A percentile compares a stretch with the other conserved stretches of the same genome.
Evolutionary conservation across 2,113 vertebrate genomes (phyloP).

Genomic region (Aptenodytes forsteri): DNA sequence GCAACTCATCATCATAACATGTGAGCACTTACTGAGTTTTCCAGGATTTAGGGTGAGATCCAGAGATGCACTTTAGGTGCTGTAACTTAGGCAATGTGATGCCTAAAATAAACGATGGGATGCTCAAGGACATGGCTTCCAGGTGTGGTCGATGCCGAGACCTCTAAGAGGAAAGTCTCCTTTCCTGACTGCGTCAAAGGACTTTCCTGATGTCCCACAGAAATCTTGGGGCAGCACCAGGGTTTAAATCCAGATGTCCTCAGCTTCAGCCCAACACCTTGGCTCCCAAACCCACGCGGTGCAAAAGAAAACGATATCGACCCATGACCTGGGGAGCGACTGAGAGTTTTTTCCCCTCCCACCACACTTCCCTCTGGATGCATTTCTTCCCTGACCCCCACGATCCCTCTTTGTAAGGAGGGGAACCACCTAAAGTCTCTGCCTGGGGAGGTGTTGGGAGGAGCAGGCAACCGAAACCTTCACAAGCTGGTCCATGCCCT

Average conservation of each 20-base stretch:
- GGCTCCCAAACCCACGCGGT: neutral
- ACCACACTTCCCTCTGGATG: neutral
- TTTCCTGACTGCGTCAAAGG: neutral
- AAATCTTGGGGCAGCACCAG: neutral
- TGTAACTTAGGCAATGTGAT: neutral
- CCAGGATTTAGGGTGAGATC: neutral
- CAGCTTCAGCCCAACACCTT: neutral
- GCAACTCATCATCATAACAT: neutral
- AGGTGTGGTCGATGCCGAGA: rapidly evolving
- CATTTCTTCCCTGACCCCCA: neutral
- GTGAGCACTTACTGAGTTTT: neutral
- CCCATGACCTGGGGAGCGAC: rapidly evolving
- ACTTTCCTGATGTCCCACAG: neutral
- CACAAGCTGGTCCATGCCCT: rapidly evolving
- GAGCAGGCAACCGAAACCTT: neutral
- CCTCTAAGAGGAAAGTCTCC: rapidly evolving
- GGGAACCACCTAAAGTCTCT: neutral
- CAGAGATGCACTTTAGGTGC: neutral
- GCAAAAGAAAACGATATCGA: rapidly evolving
- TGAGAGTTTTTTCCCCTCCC: rapidly evolving
- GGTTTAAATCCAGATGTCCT: neutral
- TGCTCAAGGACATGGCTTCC: neutral
- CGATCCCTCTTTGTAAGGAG: neutral
- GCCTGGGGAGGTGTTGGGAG: neutral
- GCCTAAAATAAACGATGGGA: neutral